Percentiles rank a stretch among this genome's conserved stretches.
Evolutionary conservation across 2,888 invertebrate species (phyloP).

Genomic region (Podotricha telesiphe): DNA sequence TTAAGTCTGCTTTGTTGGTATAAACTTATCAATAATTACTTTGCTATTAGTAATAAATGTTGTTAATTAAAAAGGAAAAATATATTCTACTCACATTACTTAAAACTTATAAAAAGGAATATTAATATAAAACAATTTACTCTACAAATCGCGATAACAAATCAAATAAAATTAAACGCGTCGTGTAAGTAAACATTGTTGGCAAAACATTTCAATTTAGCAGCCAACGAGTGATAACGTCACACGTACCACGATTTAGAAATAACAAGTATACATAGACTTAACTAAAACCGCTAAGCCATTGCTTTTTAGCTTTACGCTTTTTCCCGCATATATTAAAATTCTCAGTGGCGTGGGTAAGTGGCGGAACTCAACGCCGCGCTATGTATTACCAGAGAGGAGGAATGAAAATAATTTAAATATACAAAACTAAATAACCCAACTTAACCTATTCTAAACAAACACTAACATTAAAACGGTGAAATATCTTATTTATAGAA

Average conservation of each 20-base stretch:
- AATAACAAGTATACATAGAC: conserved; percentile 32
- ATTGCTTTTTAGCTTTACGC: too few species aligned
- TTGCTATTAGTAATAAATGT: too few species aligned
- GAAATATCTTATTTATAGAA: conserved; percentile 70
- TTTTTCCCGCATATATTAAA: too few species aligned
- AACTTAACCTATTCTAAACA: conserved; percentile 57
- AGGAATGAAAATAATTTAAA: too few species aligned
- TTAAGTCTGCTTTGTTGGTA: too few species aligned
- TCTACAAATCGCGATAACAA: background rate
- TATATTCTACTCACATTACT: too few species aligned
- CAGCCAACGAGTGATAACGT: conserved; percentile 50
- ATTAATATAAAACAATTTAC: background rate
- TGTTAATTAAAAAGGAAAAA: too few species aligned
- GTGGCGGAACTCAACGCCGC: too few species aligned
- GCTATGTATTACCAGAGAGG: too few species aligned
- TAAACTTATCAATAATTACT: background rate
- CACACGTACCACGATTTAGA: conserved; percentile 49
- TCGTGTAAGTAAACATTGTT: conserved; percentile 42
- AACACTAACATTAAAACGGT: conserved; percentile 70
- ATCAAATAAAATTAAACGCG: conserved; percentile 28
- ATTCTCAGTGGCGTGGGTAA: too few species aligned
- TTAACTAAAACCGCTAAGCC: too few species aligned
- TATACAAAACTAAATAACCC: background rate
- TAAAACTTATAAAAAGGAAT: too few species aligned
- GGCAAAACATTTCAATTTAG: conserved; percentile 46